phyloP scores from a whole-genome alignment of 2,113 vertebrate genomes.

The Pteruthius melanotis region DNA sequence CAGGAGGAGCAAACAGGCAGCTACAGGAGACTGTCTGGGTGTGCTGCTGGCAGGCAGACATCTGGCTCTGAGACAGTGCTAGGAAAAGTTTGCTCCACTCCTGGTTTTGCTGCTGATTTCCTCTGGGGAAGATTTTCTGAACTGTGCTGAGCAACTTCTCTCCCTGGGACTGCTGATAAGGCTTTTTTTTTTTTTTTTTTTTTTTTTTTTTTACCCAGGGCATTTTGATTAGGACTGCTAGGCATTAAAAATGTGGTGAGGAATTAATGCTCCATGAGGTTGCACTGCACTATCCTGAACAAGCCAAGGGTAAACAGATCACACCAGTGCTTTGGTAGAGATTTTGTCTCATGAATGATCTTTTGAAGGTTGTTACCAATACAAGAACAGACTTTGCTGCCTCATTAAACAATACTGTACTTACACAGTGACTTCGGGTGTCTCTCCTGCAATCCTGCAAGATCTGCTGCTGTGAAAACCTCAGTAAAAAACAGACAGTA shows the following conservation, averaged over 20 bases:
- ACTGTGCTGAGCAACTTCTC: neutral
- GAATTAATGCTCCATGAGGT: neutral
- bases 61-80: neutral
- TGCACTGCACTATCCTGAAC: neutral
- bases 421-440: neutral
- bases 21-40: accelerated
- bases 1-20: neutral
- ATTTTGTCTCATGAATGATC: neutral
- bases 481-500: neutral
- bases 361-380: neutral
- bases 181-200: accelerated
- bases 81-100: neutral
- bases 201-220: too few species aligned
- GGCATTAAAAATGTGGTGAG: neutral
- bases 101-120: neutral
- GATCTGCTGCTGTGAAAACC: neutral
- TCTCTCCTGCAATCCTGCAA: neutral
- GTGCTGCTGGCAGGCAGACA: neutral
- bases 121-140: neutral
- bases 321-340: neutral
- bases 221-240: neutral
- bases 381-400: neutral
- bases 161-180: neutral
- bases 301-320: neutral
- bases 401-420: neutral